phyloP scores from a whole-genome alignment of 2,113 vertebrate species.

The Mustelus asterias region DNA sequence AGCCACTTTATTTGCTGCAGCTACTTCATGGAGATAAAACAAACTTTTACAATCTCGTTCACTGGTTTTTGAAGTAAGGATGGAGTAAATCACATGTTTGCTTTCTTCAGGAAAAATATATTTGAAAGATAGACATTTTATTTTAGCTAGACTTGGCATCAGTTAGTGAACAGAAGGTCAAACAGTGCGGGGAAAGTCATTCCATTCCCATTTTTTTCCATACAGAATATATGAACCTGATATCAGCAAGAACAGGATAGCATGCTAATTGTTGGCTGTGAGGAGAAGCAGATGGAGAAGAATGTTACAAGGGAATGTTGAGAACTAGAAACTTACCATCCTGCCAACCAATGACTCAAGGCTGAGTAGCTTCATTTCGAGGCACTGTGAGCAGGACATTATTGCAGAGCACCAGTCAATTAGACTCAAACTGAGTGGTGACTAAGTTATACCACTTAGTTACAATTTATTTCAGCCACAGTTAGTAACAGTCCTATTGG shows the following conservation, averaged over 20 bases:
- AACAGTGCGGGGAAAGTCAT: neutral
- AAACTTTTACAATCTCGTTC: neutral
- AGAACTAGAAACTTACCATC: neutral
- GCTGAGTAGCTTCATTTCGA: neutral
- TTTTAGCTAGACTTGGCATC: neutral
- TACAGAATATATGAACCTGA: neutral
- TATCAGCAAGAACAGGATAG: neutral
- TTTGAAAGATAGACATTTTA: neutral
- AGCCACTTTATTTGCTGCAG: neutral
- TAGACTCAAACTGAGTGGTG: neutral
- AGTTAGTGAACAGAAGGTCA: neutral
- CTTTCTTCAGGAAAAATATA: neutral
- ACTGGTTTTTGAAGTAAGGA: neutral
- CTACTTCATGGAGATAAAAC: no score
- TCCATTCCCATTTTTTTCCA: neutral
- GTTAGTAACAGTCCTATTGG: neutral
- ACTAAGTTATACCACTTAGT: neutral
- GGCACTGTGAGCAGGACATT: neutral
- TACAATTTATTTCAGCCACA: neutral
- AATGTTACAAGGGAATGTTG: neutral
- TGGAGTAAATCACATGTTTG: neutral
- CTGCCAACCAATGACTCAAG: neutral
- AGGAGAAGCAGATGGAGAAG: neutral
- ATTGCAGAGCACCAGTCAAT: neutral
- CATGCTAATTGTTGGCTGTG: neutral